phyloP scores from a whole-genome alignment of 2,113 vertebrate genomes.

The Synodontis membranacea region DNA sequence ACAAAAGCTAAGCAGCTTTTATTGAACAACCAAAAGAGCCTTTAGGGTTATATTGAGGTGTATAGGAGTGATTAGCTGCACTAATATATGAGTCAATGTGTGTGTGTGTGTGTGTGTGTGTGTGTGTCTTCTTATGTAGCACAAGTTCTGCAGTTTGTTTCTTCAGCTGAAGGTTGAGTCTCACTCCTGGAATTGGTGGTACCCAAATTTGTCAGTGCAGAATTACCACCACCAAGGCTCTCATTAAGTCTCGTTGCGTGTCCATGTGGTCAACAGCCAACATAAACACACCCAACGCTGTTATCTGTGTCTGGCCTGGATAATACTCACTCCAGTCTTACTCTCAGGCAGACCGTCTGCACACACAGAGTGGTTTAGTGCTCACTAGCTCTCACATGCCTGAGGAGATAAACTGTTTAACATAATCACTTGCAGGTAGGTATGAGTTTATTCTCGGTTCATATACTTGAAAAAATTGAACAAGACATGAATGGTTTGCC shows the following conservation, averaged over 20 bases:
- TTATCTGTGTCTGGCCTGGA: conserved; percentile 48
- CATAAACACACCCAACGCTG: conserved; percentile 37
- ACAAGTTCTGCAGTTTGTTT: conserved; percentile 29
- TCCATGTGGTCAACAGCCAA: conserved; percentile 42
- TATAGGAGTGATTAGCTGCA: not conserved
- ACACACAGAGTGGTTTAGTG: conserved; percentile 5
- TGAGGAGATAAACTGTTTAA: conserved; percentile 7
- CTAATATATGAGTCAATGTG: not conserved
- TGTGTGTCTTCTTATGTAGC: conserved; percentile 10
- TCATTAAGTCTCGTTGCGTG: conserved; percentile 64
- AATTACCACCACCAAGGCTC: conserved; percentile 65
- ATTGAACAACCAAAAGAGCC: not conserved
- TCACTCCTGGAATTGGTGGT: conserved; percentile 61
- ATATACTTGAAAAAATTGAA: not conserved
- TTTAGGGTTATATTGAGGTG: not conserved
- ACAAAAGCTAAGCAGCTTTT: not conserved
- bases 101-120: conserved; percentile 18
- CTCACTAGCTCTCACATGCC: not conserved
- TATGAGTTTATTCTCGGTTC: not conserved
- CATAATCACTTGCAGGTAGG: conserved; percentile 24
- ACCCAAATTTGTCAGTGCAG: conserved; percentile 69
- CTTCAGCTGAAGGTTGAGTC: conserved; percentile 47
- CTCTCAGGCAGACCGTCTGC: conserved; percentile 6
- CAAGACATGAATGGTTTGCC: not conserved
- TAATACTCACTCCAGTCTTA: conserved; percentile 11